These are phyloP conservation scores for Popillia japonica DNA, from an alignment of 1,140 invertebrate genomes.

Conservation along the genomic window DNA sequence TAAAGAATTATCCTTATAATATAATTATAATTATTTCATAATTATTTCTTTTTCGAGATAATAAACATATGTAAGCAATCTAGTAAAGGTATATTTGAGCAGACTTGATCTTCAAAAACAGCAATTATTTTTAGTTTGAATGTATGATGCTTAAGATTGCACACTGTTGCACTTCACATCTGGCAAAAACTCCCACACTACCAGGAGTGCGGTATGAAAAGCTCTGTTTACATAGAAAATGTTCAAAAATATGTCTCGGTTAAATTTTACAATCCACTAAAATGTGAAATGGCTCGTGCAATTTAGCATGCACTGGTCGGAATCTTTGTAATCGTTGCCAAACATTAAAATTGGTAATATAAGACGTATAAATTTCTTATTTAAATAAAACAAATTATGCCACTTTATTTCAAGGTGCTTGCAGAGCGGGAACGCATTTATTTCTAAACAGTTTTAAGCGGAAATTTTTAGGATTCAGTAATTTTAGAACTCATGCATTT, in stretches of 20 bases:
- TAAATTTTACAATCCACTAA: slow-evolving; percentile 7
- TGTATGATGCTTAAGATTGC: background rate
- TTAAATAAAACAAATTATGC: background rate
- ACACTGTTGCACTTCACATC: background rate
- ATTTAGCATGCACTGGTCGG: background rate
- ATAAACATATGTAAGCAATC: too few species aligned
- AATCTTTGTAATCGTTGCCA: background rate
- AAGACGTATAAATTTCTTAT: background rate
- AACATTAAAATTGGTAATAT: background rate
- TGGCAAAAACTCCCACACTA: background rate
- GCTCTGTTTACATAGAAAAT: background rate
- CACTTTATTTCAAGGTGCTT: background rate
- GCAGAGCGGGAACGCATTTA: background rate
- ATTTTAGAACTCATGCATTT: too few species aligned
- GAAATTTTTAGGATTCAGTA: too few species aligned
- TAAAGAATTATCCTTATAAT: too few species aligned
- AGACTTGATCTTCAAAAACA: too few species aligned
- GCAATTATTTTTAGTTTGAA: too few species aligned
- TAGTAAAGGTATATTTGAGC: too few species aligned
- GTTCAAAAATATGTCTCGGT: background rate
- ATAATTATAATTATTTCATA: too few species aligned
- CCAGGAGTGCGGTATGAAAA: background rate
- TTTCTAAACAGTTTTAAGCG: too few species aligned
- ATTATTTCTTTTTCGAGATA: too few species aligned
- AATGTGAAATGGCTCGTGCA: background rate